Percentiles rank a stretch among this genome's conserved stretches.
Conservation (phyloP, 2,888 invertebrate species). For the Drosophila acutilabella region DNA sequence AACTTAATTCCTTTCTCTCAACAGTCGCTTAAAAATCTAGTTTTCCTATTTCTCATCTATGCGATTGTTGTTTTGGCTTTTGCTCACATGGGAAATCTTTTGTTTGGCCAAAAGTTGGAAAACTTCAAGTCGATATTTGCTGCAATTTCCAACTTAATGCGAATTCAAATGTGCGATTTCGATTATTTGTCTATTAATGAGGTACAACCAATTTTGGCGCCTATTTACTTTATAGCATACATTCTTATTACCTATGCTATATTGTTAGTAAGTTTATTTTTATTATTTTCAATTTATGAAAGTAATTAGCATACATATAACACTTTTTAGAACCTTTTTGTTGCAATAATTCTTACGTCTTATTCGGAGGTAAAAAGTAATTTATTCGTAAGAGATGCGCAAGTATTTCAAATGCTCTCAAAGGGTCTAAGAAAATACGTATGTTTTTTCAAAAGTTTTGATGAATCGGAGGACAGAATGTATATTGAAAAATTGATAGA, state of each 20-base stretch:
- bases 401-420: slow-evolving; percentile 12
- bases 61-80: neutral
- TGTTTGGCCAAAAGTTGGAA: neutral
- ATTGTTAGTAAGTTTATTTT: slow-evolving; percentile 14
- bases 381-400: slow-evolving; percentile 7
- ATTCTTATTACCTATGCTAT: slow-evolving; percentile 6
- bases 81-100: slow-evolving; percentile 21
- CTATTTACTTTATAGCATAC: slow-evolving; percentile 12
- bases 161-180: slow-evolving; percentile 17
- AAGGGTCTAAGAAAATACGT: slow-evolving; percentile 5
- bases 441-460: neutral
- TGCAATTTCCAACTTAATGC: neutral
- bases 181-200: slow-evolving; percentile 3
- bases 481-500: slow-evolving; percentile 1
- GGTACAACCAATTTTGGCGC: neutral
- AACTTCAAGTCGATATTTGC: neutral
- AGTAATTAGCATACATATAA: too few species aligned
- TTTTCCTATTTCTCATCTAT: slow-evolving; percentile 11
- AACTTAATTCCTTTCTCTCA: neutral
- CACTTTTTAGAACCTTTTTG: slow-evolving; percentile 28
- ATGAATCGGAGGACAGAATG: neutral
- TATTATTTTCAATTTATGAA: too few species aligned
- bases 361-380: slow-evolving; percentile 13
- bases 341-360: slow-evolving; percentile 30
- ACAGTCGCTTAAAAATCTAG: slow-evolving; percentile 19